Percentiles rank a stretch among this genome's conserved stretches.
Evolutionary conservation across 2,113 vertebrate species (phyloP).

Genomic region (Fregetta grallaria): DNA sequence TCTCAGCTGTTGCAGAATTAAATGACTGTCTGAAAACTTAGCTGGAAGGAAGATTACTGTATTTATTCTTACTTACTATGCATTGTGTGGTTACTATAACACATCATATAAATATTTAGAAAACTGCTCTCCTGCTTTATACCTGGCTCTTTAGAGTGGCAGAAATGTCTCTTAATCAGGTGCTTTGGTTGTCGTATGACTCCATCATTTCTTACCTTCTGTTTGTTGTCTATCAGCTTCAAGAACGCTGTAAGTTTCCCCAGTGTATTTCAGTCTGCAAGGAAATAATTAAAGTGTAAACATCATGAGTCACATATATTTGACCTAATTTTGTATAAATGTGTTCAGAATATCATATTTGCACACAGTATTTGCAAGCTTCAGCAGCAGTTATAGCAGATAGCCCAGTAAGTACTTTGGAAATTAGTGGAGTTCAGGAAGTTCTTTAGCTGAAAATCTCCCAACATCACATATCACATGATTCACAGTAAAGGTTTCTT

Average conservation of each 20-base stretch:
- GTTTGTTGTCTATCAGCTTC: not conserved
- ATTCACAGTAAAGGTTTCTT: not conserved
- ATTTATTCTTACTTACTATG: not conserved
- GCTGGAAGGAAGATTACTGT: not conserved
- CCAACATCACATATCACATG: accelerated
- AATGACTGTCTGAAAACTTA: not conserved
- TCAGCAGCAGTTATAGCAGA: not conserved
- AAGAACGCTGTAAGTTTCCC: not conserved
- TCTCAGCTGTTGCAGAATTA: not conserved
- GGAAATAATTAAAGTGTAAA: not conserved
- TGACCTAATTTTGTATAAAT: not conserved
- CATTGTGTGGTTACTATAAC: not conserved
- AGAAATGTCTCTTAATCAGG: not conserved
- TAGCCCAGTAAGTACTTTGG: not conserved
- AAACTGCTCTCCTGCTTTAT: not conserved
- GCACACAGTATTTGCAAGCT: not conserved
- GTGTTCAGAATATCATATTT: not conserved
- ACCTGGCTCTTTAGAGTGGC: not conserved
- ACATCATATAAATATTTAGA: not conserved
- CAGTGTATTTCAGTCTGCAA: not conserved
- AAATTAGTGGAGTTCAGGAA: not conserved
- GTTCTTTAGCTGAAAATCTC: not conserved
- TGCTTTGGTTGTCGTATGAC: not conserved
- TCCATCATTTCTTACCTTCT: not conserved
- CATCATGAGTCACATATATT: not conserved